These are phyloP conservation scores for Amblyjoppa proteus DNA, from an alignment of 2,888 invertebrate species.

Conservation along the genomic window DNA sequence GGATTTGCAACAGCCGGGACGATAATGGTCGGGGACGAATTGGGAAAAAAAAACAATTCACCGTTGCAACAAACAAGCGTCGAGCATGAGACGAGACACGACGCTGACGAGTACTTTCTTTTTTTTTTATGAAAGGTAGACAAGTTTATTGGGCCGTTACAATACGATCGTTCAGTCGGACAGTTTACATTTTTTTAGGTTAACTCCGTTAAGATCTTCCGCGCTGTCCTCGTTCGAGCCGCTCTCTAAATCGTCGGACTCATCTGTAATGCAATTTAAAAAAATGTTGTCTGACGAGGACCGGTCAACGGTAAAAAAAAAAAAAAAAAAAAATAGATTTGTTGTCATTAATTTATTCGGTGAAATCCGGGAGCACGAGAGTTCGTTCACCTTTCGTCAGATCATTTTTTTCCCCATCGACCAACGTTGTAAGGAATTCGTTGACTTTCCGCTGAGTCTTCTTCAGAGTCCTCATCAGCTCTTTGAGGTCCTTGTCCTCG, in stretches of 20 bases:
- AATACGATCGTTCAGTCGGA: conserved; percentile 50
- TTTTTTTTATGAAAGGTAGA: conserved; percentile 4
- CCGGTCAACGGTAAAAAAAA: conserved; percentile 46
- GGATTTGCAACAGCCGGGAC: conserved; percentile 17
- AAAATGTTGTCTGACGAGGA: conserved; percentile 28
- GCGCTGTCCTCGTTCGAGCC: conserved; percentile 71
- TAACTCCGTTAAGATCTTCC: conserved; percentile 68
- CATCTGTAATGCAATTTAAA: conserved; percentile 67
- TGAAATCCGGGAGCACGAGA: conserved; percentile 24
- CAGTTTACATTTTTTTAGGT: conserved; percentile 79
- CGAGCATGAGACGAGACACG: conserved; percentile 14
- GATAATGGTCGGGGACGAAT: conserved; percentile 4
- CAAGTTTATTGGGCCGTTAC: conserved; percentile 35
- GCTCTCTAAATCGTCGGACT: conserved; percentile 69
- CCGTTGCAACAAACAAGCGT: background rate
- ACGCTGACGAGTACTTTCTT: background rate
- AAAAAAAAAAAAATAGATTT: conserved; percentile 10
- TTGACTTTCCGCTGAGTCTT: conserved; percentile 77
- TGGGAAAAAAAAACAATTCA: conserved; percentile 27
- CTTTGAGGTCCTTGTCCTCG: conserved; percentile 65
- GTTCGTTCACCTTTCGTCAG: conserved; percentile 66
- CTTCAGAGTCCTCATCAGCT: conserved; percentile 73
- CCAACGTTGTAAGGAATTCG: conserved; percentile 77
- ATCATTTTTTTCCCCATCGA: conserved; percentile 66
- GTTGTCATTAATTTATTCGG: conserved; percentile 43